Base-by-base conservation (phyloP, 2,113 vertebrate species). In the Psittacara wagleri region DNA sequence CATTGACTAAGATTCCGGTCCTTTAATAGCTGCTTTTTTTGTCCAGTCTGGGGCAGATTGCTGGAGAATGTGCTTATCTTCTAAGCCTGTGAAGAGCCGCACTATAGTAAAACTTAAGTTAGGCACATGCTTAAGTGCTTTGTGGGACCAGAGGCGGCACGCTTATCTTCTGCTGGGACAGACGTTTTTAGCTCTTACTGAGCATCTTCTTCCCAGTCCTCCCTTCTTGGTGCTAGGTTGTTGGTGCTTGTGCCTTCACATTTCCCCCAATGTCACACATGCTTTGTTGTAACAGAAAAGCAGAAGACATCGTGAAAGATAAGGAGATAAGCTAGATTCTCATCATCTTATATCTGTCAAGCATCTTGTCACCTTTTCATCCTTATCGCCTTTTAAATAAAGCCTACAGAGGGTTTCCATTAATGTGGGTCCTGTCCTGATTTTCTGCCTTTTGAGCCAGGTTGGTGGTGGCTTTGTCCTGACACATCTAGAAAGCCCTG, bases 331-430 rank as follows among this genome's bases (percentile, higher is more conserved):
- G 39, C 33, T 70, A 72, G 44, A 37, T 79, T 68, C 52, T 93
- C 51, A 67, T 85, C 17, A 17, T 79, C 87, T 90, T 55, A 9
- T 80, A 37, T 86, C 86, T 96, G 72, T 77, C 43, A 68, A 83
- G 64, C 35, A 55, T 75, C 69, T 91, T 67, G 70, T 89, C 10
- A 8, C 83, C 76, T 86, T 83, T 63, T 83, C 86, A 61, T 66
- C 69, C 83, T 93, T 88, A 86, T 76, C 83, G 84, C 57, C 54
- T 72, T 94, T 72, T 43, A 66, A 95, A 92, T 86, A 88, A 96
- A 95, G 37, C 83, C 66, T 75, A 8, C 73, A 66, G 84, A 82
- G 57, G 86, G 80, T 85, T 93, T 93, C 81, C 90, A 88, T 69
- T 87, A 94, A 86, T 18, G 52, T 82, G 83, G 69, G 57, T 92